These are phyloP conservation scores for Creontiades dilutus DNA, from an alignment of 2,888 invertebrate genomes.

Conservation along the genomic window DNA sequence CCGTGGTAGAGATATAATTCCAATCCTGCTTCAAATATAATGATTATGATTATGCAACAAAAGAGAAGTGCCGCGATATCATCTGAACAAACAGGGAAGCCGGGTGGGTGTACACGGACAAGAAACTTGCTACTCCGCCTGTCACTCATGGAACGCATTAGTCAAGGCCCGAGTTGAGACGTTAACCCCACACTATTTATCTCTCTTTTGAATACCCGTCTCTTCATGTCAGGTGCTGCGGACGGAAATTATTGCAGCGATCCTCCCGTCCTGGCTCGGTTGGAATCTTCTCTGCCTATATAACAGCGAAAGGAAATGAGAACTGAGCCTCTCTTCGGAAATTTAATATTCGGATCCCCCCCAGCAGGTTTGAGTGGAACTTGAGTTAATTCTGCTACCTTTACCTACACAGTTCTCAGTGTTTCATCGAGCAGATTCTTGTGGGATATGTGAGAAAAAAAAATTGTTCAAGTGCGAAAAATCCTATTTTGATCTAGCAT, in stretches of 20 bases:
- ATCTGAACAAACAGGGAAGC: background rate
- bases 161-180: constrained; percentile 18
- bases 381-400: background rate
- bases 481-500: no score
- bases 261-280: background rate
- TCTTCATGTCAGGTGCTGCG: background rate
- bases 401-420: background rate
- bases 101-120: background rate
- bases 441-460: no score
- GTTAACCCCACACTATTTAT: constrained; percentile 32
- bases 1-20: no score
- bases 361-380: background rate
- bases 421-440: no score
- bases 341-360: background rate
- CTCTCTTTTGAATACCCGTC: background rate
- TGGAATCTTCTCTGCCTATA: background rate
- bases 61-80: background rate
- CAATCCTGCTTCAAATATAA: no score
- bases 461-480: no score
- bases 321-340: background rate
- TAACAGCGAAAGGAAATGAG: background rate
- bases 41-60: background rate
- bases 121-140: background rate
- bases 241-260: background rate
- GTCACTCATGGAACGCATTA: constrained; percentile 17